Conservation (phyloP, 1,140 invertebrate genomes). For the Euwallacea similis region DNA sequence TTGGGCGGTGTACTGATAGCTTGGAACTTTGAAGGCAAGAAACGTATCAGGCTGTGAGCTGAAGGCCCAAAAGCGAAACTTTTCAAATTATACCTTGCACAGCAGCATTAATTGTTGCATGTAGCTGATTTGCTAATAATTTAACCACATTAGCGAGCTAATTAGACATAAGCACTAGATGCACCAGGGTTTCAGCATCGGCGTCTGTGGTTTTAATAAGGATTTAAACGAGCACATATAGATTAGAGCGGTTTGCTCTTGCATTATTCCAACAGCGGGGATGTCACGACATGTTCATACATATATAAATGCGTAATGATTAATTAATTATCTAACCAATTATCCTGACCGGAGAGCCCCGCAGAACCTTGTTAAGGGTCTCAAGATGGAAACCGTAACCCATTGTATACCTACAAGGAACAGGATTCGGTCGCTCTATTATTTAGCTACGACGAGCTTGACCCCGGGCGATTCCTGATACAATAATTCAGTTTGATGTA, state of each 20-base stretch:
- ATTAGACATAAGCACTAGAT: background rate
- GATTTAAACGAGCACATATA: too few species aligned
- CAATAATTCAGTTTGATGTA: slow-evolving; percentile 7
- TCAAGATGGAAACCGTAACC: background rate
- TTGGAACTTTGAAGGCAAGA: too few species aligned
- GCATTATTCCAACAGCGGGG: too few species aligned
- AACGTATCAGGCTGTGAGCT: background rate
- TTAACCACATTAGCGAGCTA: slow-evolving; percentile 3
- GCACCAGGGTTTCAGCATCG: background rate
- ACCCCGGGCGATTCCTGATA: slow-evolving; percentile 3
- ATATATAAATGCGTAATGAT: too few species aligned
- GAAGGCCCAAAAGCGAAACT: background rate
- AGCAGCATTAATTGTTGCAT: background rate
- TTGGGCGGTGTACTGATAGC: too few species aligned
- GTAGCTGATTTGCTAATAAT: slow-evolving; percentile 1
- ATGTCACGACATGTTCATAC: too few species aligned
- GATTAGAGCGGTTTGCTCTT: too few species aligned
- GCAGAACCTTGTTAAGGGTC: background rate
- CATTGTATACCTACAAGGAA: background rate
- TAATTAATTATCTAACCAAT: too few species aligned
- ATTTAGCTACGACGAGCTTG: background rate
- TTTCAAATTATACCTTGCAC: background rate
- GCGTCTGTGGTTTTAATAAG: too few species aligned
- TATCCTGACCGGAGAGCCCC: too few species aligned
- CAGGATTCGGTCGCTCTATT: background rate